Conservation (phyloP, 2,888 invertebrate genomes). For the Tetramorium bicarinatum region DNA sequence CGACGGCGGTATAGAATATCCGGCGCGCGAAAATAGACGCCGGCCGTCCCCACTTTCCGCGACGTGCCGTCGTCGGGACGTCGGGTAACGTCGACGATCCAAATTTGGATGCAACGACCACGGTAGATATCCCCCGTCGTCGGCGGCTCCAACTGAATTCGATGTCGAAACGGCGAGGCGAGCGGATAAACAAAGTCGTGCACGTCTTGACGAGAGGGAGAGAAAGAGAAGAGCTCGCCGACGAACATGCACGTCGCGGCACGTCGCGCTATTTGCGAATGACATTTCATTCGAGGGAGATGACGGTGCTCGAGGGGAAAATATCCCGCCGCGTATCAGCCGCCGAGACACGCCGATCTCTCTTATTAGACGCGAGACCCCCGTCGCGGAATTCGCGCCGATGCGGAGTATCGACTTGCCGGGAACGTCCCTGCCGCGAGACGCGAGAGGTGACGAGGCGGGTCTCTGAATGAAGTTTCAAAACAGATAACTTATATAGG, state of each 20-base stretch:
- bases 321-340: background rate
- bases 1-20: conserved; percentile 81
- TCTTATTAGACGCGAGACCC: conserved; percentile 16
- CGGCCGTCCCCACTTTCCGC: conserved; percentile 85
- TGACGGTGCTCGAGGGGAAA: background rate
- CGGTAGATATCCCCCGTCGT: conserved; percentile 81
- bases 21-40: conserved; percentile 84
- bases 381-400: background rate
- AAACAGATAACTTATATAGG: conserved; percentile 50
- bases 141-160: conserved; percentile 56
- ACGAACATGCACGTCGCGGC: conserved; percentile 14
- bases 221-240: background rate
- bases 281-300: conserved; percentile 6
- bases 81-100: conserved; percentile 86
- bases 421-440: background rate
- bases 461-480: conserved; percentile 16
- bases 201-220: background rate
- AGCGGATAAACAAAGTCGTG: conserved; percentile 26
- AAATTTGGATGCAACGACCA: conserved; percentile 88
- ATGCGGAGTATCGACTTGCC: conserved; percentile 1
- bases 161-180: conserved; percentile 57
- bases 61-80: conserved; percentile 82
- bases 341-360: background rate
- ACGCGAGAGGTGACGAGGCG: background rate
- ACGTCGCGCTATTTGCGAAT: conserved; percentile 1